Percentiles rank a stretch among this genome's conserved stretches.
Conservation (phyloP, 2,797 vertebrate genomes). For the Anas flavirostris region DNA sequence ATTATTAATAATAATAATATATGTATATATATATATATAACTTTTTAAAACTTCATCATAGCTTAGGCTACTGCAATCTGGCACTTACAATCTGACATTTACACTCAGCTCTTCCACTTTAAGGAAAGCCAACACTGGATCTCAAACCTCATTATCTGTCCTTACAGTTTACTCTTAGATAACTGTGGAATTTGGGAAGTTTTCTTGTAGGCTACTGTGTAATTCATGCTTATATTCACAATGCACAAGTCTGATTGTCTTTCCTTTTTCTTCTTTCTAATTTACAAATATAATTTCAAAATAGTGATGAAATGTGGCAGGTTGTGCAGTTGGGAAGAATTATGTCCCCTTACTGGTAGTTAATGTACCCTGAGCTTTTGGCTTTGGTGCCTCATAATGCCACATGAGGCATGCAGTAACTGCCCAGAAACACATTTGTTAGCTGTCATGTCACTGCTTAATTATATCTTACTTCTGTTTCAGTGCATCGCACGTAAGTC, state of each 20-base stretch:
- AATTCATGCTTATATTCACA: neutral
- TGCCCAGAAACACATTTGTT: conserved; percentile 49
- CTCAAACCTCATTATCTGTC: neutral
- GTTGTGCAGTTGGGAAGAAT: conserved; percentile 43
- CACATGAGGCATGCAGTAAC: conserved; percentile 47
- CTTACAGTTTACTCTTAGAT: neutral
- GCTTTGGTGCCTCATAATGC: conserved; percentile 51
- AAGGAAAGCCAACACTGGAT: neutral
- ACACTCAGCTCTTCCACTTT: neutral
- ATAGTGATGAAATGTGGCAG: conserved; percentile 50
- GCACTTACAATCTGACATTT: neutral
- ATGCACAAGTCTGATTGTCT: neutral
- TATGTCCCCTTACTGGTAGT: conserved; percentile 44
- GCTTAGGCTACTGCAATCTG: neutral
- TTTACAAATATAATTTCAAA: conserved; percentile 57
- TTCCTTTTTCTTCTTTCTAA: conserved; percentile 9
- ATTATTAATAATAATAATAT: neutral
- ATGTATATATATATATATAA: no score
- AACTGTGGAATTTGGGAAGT: neutral
- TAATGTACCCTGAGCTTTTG: conserved; percentile 63
- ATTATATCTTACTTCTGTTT: conserved; percentile 57
- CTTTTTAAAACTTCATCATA: neutral
- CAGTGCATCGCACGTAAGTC: conserved; percentile 36
- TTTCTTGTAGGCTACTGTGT: neutral
- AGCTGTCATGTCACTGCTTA: conserved; percentile 44